Evolutionary conservation across 2,888 invertebrate genomes (phyloP).

Genomic region (Xestia rhomboidea): DNA sequence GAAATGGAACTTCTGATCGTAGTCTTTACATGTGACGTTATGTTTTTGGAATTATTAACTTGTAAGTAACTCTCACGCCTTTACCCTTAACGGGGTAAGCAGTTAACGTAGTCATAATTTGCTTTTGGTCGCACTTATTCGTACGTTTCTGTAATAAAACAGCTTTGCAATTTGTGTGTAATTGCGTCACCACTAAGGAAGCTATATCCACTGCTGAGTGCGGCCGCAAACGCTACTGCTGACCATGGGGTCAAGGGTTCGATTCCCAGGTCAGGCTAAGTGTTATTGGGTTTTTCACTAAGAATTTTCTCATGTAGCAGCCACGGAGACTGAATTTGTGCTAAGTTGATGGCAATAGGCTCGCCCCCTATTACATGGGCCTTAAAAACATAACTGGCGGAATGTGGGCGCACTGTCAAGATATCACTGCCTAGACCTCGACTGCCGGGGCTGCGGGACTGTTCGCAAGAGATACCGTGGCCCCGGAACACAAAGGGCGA

Average conservation of each 20-base stretch:
- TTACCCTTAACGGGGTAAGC: conserved; percentile 38
- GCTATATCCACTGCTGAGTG: not conserved
- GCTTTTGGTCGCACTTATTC: conserved; percentile 7
- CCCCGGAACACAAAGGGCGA: no score
- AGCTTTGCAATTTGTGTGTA: not conserved
- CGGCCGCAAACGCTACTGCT: not conserved
- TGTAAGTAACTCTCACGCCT: conserved; percentile 55
- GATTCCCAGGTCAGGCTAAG: not conserved
- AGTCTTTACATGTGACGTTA: not conserved
- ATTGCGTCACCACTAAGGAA: not conserved
- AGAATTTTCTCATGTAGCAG: not conserved
- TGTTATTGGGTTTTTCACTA: not conserved
- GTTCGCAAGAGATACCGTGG: no score
- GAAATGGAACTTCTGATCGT: conserved; percentile 35
- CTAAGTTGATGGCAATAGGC: not conserved
- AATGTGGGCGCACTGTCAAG: not conserved
- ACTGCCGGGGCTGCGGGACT: no score
- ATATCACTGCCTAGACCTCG: not conserved
- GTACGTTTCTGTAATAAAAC: not conserved
- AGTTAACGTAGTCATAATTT: conserved; percentile 32
- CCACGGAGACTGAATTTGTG: not conserved
- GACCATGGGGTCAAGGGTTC: rapidly evolving
- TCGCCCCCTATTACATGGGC: not conserved
- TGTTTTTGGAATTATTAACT: conserved; percentile 49
- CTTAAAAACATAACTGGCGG: not conserved